Conservation (phyloP, 2,113 vertebrate genomes). For the Sciurus niger region DNA sequence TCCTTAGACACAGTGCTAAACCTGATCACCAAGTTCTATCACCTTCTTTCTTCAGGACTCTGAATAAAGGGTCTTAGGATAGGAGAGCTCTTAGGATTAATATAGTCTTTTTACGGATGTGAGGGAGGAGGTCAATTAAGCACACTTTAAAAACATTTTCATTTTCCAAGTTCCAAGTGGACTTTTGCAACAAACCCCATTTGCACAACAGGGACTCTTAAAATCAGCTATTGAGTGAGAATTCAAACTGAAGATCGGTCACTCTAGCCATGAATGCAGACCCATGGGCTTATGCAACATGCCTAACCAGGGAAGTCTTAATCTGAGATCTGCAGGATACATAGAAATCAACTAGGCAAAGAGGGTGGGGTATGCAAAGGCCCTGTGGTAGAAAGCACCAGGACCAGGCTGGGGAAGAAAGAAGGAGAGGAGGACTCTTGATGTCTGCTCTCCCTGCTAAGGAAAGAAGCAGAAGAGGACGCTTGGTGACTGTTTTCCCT, state of each 20-base stretch:
- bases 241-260: neutral
- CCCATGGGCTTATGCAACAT: neutral
- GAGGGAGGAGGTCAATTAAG: neutral
- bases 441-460: neutral
- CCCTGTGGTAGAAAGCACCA: neutral
- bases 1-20: neutral
- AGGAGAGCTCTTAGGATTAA: neutral
- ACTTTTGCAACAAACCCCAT: conserved; percentile 22
- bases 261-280: neutral
- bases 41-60: neutral
- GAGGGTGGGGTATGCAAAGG: neutral
- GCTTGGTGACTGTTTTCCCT: neutral
- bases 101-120: neutral
- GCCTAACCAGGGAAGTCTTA: neutral
- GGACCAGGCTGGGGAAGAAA: neutral
- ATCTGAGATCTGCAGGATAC: neutral
- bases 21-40: neutral
- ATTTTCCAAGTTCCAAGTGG: neutral
- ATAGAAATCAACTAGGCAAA: neutral
- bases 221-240: neutral
- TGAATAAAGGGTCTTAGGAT: too few species aligned
- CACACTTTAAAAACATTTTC: neutral
- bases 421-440: neutral
- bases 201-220: neutral
- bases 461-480: neutral